phyloP scores from a whole-genome alignment of 2,113 vertebrate genomes.

The Chauna torquata region DNA sequence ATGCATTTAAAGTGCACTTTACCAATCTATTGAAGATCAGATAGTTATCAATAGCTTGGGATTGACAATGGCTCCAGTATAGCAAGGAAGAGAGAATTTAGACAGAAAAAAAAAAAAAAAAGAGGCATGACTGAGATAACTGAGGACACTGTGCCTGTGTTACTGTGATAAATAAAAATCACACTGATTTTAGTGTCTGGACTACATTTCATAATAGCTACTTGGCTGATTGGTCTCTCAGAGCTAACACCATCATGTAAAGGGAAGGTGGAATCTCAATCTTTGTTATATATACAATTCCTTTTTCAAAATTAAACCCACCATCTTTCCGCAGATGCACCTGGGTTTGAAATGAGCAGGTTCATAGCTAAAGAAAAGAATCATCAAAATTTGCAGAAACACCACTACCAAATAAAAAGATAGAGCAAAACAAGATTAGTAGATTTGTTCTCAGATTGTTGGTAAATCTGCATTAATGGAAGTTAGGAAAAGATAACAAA shows the following conservation, averaged over 20 bases:
- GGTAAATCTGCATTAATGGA: neutral
- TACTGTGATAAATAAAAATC: neutral
- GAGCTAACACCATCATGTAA: accelerated
- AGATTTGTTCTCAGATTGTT: neutral
- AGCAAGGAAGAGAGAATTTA: neutral
- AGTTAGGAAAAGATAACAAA: neutral
- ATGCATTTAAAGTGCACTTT: neutral
- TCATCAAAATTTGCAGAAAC: neutral
- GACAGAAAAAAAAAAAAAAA: neutral
- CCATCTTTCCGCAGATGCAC: neutral
- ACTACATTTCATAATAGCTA: neutral
- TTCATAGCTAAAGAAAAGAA: neutral
- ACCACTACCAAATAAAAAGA: neutral
- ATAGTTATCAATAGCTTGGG: neutral
- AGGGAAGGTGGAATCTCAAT: neutral
- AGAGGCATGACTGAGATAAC: neutral
- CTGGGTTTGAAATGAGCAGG: neutral
- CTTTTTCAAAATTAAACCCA: neutral
- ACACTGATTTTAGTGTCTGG: neutral
- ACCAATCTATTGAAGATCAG: neutral
- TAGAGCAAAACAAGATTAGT: neutral
- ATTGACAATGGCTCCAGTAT: neutral
- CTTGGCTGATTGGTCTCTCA: neutral
- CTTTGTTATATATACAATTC: neutral
- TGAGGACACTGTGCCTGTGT: accelerated